Evolutionary conservation across 2,797 vertebrate genomes (phyloP).

Genomic region (Rhinogobio ventralis): DNA sequence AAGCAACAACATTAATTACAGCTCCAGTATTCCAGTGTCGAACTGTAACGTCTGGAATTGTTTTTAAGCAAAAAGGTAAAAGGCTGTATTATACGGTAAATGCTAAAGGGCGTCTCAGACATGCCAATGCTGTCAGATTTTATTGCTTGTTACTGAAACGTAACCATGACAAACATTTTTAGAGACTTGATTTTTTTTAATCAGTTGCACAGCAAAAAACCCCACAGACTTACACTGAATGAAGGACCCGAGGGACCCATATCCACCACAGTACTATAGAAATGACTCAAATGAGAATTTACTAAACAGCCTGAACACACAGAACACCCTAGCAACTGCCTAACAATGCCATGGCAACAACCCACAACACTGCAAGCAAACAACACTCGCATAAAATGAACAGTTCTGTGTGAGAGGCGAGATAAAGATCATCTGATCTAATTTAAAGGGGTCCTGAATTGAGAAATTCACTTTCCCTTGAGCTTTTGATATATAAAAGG

Average conservation of each 20-base stretch:
- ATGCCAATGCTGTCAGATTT: not conserved
- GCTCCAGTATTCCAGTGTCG: not conserved
- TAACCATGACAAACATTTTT: not conserved
- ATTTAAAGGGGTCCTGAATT: too few relatives aligned
- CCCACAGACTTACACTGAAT: not conserved
- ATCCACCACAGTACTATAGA: not conserved
- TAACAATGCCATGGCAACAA: not conserved
- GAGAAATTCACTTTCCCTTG: too few relatives aligned
- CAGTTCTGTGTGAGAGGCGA: not conserved
- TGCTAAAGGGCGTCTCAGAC: not conserved
- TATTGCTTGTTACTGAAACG: not conserved
- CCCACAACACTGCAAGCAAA: not conserved
- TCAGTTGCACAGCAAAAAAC: too few relatives aligned
- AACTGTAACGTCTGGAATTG: too few relatives aligned
- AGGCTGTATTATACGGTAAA: accelerated
- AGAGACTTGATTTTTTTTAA: not conserved
- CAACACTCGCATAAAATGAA: not conserved
- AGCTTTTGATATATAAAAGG: too few relatives aligned
- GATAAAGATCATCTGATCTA: not conserved
- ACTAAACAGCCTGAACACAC: not conserved
- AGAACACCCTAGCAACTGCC: not conserved
- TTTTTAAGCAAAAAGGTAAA: not conserved
- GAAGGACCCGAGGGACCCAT: too few relatives aligned
- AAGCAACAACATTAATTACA: not conserved
- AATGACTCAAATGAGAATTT: not conserved